These are phyloP conservation scores for Lamprologus lemairii DNA, from an alignment of 2,113 vertebrate species.

Conservation along the genomic window DNA sequence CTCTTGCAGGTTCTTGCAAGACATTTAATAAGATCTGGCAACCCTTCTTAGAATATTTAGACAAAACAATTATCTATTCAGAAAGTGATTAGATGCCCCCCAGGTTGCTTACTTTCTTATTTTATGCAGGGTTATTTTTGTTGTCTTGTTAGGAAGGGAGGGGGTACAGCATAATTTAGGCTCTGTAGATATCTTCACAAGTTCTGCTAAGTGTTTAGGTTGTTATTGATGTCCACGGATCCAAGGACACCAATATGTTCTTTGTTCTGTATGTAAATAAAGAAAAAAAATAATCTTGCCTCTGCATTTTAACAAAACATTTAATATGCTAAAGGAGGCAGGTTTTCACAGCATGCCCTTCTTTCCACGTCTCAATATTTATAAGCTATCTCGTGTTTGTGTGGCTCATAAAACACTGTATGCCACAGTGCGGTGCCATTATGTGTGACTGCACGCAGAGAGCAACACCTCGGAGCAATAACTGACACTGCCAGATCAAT, in stretches of 20 bases:
- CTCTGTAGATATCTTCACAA: not conserved
- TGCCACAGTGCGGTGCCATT: not conserved
- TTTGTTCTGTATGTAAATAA: not conserved
- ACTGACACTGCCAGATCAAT: conserved; percentile 49
- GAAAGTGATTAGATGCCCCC: not conserved
- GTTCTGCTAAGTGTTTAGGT: not conserved
- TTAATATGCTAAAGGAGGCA: not conserved
- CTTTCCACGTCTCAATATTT: conserved; percentile 8
- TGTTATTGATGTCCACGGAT: not conserved
- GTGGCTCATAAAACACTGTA: conserved; percentile 12
- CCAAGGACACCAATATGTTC: not conserved
- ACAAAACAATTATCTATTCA: not conserved
- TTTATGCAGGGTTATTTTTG: not conserved
- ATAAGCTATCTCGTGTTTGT: not conserved
- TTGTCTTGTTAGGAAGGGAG: not conserved
- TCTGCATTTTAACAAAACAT: not conserved
- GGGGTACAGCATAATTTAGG: not conserved
- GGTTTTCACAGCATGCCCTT: not conserved
- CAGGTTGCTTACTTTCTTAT: not conserved
- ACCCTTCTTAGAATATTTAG: not conserved
- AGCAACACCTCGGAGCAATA: conserved; percentile 49
- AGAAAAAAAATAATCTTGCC: not conserved
- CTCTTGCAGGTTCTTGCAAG: not conserved
- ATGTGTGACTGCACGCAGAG: conserved; percentile 20
- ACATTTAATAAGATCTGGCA: not conserved